Percentiles rank a stretch among this genome's conserved stretches.
Evolutionary conservation across 2,113 vertebrate genomes (phyloP).

Genomic region (Perognathus longimembris): DNA sequence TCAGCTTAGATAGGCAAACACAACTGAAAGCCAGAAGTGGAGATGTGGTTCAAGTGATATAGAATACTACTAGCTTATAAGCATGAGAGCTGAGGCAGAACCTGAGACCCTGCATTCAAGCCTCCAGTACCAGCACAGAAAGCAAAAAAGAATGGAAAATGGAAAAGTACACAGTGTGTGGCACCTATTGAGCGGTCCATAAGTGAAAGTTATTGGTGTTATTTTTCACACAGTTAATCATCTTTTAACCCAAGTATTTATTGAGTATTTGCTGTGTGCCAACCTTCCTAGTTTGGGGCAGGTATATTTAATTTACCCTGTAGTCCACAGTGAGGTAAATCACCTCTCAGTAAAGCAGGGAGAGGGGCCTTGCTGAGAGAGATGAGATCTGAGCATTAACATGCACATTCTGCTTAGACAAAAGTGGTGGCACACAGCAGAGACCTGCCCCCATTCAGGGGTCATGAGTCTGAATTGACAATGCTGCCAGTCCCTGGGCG

Average conservation of each 20-base stretch:
- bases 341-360: background rate
- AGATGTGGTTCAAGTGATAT: too few species aligned
- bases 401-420: background rate
- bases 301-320: background rate
- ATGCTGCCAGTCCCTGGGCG: background rate
- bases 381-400: background rate
- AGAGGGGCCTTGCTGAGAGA: background rate
- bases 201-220: background rate
- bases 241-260: background rate
- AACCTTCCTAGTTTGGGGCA: background rate
- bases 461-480: too few species aligned
- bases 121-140: too few species aligned
- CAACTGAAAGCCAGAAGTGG: too few species aligned
- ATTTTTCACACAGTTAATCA: background rate
- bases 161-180: background rate
- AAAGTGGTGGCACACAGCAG: background rate
- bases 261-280: background rate
- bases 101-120: too few species aligned
- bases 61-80: too few species aligned
- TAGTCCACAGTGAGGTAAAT: slow-evolving; percentile 3
- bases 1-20: too few species aligned
- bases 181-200: background rate
- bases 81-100: too few species aligned
- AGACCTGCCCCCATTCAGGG: background rate
- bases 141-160: background rate